Evolutionary conservation across 2,888 invertebrate genomes (phyloP).

Genomic region (Clusia tigrina): DNA sequence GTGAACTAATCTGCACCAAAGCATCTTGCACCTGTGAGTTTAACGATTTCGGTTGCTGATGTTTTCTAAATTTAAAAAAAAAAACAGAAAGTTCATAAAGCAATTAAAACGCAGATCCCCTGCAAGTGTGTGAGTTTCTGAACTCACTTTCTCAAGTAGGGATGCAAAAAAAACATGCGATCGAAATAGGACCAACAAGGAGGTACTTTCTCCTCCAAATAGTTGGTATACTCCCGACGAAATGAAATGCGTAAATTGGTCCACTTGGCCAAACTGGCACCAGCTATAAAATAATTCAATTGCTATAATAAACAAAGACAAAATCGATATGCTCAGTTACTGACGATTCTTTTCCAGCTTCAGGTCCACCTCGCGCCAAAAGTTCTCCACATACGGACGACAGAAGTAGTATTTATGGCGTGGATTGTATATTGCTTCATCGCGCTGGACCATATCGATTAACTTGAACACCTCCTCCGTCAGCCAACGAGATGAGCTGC

Average conservation of each 20-base stretch:
- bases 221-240: conserved; percentile 60
- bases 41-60: conserved; percentile 54
- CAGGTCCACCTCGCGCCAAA: conserved; percentile 61
- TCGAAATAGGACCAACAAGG: conserved; percentile 63
- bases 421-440: conserved; percentile 63
- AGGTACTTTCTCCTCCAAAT: conserved; percentile 57
- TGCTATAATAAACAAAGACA: neutral
- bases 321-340: no score
- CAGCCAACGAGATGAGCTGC: conserved; percentile 57
- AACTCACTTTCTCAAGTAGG: conserved; percentile 58
- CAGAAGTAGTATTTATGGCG: conserved; percentile 62
- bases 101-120: conserved; percentile 27
- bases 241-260: conserved; percentile 61
- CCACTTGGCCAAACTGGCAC: conserved; percentile 62
- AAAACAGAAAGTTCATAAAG: conserved; percentile 18
- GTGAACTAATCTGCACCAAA: conserved; percentile 54
- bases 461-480: conserved; percentile 60
- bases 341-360: conserved; percentile 59
- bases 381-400: conserved; percentile 61
- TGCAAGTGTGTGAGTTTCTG: conserved; percentile 23
- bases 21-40: conserved; percentile 61
- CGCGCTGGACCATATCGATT: conserved; percentile 60
- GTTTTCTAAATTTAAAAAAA: conserved; percentile 47
- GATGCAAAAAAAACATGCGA: conserved; percentile 61
- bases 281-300: conserved; percentile 44